Conservation (phyloP, 2,797 vertebrate species). For the Chaenodraco wilsoni region DNA sequence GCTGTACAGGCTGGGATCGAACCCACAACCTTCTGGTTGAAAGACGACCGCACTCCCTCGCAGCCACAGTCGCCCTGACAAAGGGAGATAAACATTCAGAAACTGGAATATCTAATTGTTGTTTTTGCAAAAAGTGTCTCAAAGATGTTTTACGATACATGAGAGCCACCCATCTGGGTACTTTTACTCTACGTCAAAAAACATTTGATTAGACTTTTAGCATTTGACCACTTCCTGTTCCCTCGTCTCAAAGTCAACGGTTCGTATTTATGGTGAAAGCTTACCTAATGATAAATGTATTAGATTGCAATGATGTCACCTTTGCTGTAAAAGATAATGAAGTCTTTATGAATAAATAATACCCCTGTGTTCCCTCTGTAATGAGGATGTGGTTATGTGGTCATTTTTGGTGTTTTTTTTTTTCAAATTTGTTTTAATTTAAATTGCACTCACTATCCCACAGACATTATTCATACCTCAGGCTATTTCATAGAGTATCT, state of each 20-base stretch:
- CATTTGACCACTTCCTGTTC: too few species aligned
- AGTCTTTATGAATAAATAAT: constrained; percentile 27
- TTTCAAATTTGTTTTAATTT: constrained; percentile 12
- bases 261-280: too few species aligned
- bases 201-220: too few species aligned
- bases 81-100: not conserved
- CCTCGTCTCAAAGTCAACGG: too few species aligned
- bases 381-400: constrained; percentile 22
- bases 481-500: constrained; percentile 14
- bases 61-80: not conserved
- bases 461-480: constrained; percentile 17
- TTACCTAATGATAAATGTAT: constrained; percentile 8
- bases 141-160: too few species aligned
- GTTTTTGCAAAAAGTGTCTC: not conserved
- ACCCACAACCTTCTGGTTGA: too few species aligned
- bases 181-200: too few species aligned
- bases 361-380: constrained; percentile 25
- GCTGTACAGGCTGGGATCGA: too few species aligned
- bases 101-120: not conserved
- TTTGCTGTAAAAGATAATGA: constrained; percentile 23
- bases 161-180: too few species aligned
- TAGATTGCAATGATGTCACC: constrained; percentile 20
- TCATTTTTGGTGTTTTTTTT: constrained; percentile 5
- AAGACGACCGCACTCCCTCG: too few species aligned
- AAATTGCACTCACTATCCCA: constrained; percentile 18